Evolutionary conservation across 1,140 invertebrate species (phyloP), one percentile per base, ranked within the genome.

Genomic region (Zaprionus taronus): DNA sequence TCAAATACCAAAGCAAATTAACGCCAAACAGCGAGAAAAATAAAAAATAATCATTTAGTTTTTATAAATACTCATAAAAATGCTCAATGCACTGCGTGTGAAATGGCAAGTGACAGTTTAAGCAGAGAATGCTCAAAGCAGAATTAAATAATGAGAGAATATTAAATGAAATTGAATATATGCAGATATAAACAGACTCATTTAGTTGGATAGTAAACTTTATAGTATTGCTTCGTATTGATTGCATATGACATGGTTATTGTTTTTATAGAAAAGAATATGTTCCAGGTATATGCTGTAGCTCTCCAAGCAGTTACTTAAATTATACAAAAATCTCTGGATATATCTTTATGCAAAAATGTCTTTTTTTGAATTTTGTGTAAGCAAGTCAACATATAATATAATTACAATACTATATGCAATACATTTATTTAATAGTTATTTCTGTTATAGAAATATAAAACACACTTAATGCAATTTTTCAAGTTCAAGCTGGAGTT

Each of bases 1-100:
- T 36, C 31, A 68, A 68, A 68, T 49, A 49, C 22, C 38, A 51
- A 24, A 6, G 4, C 20, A 51, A 22, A 51, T 20, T 24, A 47
- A 17, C 2, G 2, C 3, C 6, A 47, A 47, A 20, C n/a, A 47
- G 7, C 20, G 47, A 17, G 9, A 49, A 5, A 22, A 51, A 51
- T 24, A 24, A 22, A 17, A 20, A 20, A 49, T 20, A 11, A 12
- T 49, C 38, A 41, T n/a, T 41, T 41, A 4, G 2, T n/a, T 41
- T 4, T 41, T 41, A 41, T 34, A 34, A 34, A 34, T 34, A 41
- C 38, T 17, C 41, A 47, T 20, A 17, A 17, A 44, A 47, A 47
- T n/a, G 6, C 38, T 41, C 38, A 41, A n/a, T 41, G 41, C 9
- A 47, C 41, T 11, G 41, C n/a, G n/a, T 47, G 41, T 47, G 41